Percentiles rank a stretch among this genome's conserved stretches.
These are phyloP conservation scores for Darevskia mixta DNA, from an alignment of 2,797 vertebrate genomes.

Conservation along the genomic window DNA sequence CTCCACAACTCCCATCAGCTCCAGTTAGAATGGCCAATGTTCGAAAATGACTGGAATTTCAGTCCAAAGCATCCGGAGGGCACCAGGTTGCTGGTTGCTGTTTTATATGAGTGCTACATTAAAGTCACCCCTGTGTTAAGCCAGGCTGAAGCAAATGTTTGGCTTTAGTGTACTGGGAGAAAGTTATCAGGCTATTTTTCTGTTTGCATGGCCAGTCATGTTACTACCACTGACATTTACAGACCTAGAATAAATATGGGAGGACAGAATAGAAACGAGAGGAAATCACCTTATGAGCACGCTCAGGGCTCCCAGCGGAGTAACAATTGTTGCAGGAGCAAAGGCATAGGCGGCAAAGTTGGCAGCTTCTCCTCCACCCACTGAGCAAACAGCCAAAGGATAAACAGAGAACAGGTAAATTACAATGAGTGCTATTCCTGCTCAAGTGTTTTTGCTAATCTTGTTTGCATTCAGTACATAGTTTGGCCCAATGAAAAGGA, in stretches of 20 bases:
- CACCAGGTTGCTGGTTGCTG: too few species aligned
- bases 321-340: conserved; percentile 93
- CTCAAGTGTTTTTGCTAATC: neutral
- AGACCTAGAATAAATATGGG: neutral
- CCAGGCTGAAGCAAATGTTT: neutral
- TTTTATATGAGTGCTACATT: neutral
- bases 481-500: neutral
- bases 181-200: neutral
- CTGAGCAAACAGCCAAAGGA: conserved; percentile 77
- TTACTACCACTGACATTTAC: neutral
- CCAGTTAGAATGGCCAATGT: too few species aligned
- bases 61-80: too few species aligned
- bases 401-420: conserved; percentile 38
- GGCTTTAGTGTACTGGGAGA: neutral
- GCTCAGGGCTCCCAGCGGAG: conserved; percentile 91
- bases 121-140: neutral
- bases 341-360: conserved; percentile 96
- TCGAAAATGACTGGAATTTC: too few species aligned
- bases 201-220: conserved; percentile 6
- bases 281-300: conserved; percentile 90
- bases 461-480: neutral
- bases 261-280: neutral
- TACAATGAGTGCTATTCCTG: neutral
- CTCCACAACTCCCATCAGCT: too few species aligned
- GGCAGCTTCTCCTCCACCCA: conserved; percentile 92